Base-by-base conservation (phyloP, 2,888 invertebrate genomes). In the Yponomeuta sedellus region DNA sequence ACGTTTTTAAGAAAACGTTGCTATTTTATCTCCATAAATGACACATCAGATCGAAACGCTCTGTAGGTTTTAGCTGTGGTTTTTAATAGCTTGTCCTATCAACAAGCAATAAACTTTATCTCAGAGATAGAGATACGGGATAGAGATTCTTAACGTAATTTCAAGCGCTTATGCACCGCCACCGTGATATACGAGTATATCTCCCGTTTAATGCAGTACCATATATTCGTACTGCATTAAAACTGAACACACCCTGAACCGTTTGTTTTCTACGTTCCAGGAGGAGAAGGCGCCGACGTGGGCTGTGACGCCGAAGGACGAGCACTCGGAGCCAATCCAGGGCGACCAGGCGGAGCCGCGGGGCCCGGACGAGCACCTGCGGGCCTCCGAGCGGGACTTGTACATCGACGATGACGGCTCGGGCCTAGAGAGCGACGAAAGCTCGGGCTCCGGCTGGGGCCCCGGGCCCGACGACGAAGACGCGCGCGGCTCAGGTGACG, bases 361-460 rank as follows among this genome's bases (percentile, higher is more conserved):
- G 16, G 16, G 16, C 67, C 86, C 84, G 73, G 83, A 80, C 80
- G 87, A 89, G 78, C 92, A 88, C 72, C 87, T 88, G 67, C 81
- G 88, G 64, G 80, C 85, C 67, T 76, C 83, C 65, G 89, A 91
- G 75, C 92, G 92, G 80, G 95, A 95, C 80, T 92, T 95, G 75
- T 95, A 95, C 88, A 93, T 95, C 81, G 96, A 96, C 88, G 95
- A 95, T 86, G 96, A 95, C 77, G 96, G 96, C 81, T 93, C 94
- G 77, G 96, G 96, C 81, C 93, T 95, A 91, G 94, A 92, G 81
- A 83, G 94, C 85, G 96, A 96, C 88, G 96, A 96, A 91, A 95
- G 96, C 79, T 96, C 96, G 79, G 97, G 97, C 76, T 96, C 96
- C 82, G 97, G 97, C 71, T 94, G 94, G 91, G 96, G 90, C 68